Base-by-base conservation (phyloP, 2,113 vertebrate genomes). In the Eulemur rufifrons region DNA sequence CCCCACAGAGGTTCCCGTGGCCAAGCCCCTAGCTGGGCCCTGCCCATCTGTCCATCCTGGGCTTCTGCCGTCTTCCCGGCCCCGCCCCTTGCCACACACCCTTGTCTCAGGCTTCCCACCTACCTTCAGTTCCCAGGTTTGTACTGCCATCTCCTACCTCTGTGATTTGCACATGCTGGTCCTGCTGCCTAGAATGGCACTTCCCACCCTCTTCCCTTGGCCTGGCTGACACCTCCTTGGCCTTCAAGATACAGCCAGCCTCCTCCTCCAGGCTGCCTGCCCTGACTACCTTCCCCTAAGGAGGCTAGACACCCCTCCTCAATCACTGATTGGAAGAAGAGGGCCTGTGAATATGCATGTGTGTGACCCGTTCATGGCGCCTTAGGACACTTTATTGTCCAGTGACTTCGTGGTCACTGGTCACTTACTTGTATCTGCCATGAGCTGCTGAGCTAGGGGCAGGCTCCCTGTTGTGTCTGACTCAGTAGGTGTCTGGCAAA, bases 241-340 rank as follows among this genome's bases (percentile, higher is more conserved):
- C 83, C 37, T 64, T 93, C 37, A 86, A 66, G 37, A 45, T 8
- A 23, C 6, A 56, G 14, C 37, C 21, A 45, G 71, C 25, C 52
- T 25, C 47, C 71, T 73, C 78, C 90, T 96, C 80, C 81, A 85
- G 64, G 76, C 96, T 86, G 94, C 34, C 59, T 90, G 90, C 47
- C 69, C 25, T 10, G 90, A 88, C 52, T 27, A 6, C 23, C 10
- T 81, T 84, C 5, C 39, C 50, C 39, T 42, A 10, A 68, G 8
- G 13, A 85, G 2, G 27, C 59, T 73, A 50, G 21, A 52, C 4
- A 27, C 37, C 21, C 8, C 5, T 5, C 52, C 52, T 54, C 17
- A 54, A 54, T 54, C 52, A 54, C 52, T 54, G 52, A 54, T 5
- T 54, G 17, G 52, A 54, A 54, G 17, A 17, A 54, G 52, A 54